These are phyloP conservation scores for Kradibia gibbosae DNA, from an alignment of 1,140 invertebrate genomes.

Conservation along the genomic window DNA sequence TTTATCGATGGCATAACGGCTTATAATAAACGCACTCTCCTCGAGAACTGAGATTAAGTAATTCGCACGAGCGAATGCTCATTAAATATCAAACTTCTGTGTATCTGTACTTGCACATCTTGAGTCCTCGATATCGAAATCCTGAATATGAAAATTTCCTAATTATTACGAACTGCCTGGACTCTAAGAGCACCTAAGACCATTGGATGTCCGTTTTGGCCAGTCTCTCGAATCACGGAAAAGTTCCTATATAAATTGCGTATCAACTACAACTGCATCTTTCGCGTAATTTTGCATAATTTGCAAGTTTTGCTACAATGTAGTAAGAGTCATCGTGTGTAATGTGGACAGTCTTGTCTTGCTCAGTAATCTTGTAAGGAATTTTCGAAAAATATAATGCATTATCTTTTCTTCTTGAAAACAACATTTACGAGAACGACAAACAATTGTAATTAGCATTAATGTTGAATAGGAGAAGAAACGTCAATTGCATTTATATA, in stretches of 20 bases:
- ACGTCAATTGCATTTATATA: background rate
- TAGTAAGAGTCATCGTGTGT: background rate
- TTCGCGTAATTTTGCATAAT: background rate
- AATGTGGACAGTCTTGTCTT: background rate
- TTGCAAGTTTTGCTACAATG: too few species aligned
- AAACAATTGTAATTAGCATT: background rate
- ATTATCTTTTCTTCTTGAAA: too few species aligned
- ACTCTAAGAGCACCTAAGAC: background rate
- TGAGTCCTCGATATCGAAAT: background rate
- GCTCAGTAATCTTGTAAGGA: background rate
- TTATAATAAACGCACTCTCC: background rate
- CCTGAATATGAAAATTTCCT: background rate
- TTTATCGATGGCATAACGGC: conserved; percentile 18
- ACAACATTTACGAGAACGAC: background rate
- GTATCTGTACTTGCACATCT: background rate
- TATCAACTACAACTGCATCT: background rate
- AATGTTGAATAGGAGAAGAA: background rate
- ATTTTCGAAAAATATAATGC: background rate
- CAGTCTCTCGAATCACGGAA: background rate
- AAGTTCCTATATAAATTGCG: background rate
- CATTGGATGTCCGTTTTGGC: background rate
- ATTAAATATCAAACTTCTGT: background rate
- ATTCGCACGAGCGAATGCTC: conserved; percentile 14
- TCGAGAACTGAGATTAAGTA: conserved; percentile 16
- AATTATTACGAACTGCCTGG: background rate